Evolutionary conservation across 2,113 vertebrate genomes (phyloP), one percentile per base, ranked within the genome.

Genomic region (Sinocyclocheilus rhinocerous): DNA sequence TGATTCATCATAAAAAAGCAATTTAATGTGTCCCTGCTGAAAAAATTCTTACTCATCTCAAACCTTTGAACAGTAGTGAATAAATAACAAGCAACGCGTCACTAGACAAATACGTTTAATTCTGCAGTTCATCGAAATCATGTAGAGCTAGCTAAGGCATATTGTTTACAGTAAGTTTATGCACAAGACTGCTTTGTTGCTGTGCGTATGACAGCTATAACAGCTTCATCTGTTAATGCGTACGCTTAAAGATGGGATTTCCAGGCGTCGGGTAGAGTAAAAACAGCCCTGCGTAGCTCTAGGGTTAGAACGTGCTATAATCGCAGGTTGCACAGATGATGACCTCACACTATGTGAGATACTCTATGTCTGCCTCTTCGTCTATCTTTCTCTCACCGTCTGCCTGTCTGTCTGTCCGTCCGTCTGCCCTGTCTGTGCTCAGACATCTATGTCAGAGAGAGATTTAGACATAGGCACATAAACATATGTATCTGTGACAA

Each of bases 401-500:
- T 73, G 81, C 81, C 90, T 86, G 91, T 90, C 87, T 85, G 84
- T 88, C 89, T 77, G 73, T 84, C 83, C 26, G 57, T 83, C 83
- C 50, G 86, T 89, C 88, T 85, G 87, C 48, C 50, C 59, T 33
- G 67, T 10, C 33, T 50, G 48, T 76, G 72, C 77, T 81, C 85
- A 87, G 76, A 89, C 88, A 87, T 93, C 89, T 92, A 88, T 89
- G 89, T 90, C 84, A 83, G 84, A 87, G 83, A 85, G 88, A 89
- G 92, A 93, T 92, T 92, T 89, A 83, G 91, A 89, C 89, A 88
- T 91, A 94, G 93, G 94, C 92, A 90, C 85, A 86, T 88, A 91
- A 93, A 92, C 93, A 91, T 91, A 92, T 84, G 91, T 92, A 92
- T 92, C 93, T 91, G 90, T 91, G 89, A 91, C 92, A 91, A 85